Conservation (phyloP, 2,888 invertebrate species). For the Xestia ashworthii region DNA sequence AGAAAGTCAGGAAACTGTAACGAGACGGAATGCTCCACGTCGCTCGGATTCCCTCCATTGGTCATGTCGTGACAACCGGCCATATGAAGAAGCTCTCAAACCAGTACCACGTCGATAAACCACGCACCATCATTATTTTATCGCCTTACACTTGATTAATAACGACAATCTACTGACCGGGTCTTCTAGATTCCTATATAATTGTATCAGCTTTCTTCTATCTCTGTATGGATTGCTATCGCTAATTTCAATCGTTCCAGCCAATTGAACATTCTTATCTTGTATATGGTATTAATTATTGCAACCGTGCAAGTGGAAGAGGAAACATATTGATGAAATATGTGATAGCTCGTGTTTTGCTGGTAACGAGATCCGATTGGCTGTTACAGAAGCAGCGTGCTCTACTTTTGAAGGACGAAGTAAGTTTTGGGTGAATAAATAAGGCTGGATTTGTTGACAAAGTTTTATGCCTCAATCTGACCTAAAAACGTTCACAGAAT, state of each 20-base stretch:
- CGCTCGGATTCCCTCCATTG: conserved; percentile 66
- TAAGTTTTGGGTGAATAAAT: conserved; percentile 10
- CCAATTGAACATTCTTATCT: conserved; percentile 71
- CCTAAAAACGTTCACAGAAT: conserved; percentile 48
- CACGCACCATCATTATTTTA: conserved; percentile 70
- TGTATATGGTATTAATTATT: conserved; percentile 70
- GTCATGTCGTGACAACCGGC: conserved; percentile 68
- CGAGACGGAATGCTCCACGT: conserved; percentile 67
- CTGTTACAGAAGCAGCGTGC: conserved; percentile 22
- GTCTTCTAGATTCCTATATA: conserved; percentile 83
- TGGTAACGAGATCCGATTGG: conserved; percentile 42
- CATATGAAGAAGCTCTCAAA: conserved; percentile 56
- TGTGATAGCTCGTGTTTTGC: conserved; percentile 52
- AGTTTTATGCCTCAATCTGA: conserved; percentile 23
- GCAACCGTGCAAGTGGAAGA: conserved; percentile 65
- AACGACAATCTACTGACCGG: conserved; percentile 81
- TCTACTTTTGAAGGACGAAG: conserved; percentile 22
- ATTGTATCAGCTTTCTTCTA: conserved; percentile 83
- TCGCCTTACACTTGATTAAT: conserved; percentile 80
- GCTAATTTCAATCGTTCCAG: conserved; percentile 71
- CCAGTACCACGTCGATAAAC: conserved; percentile 47
- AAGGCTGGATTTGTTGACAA: background rate
- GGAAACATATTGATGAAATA: conserved; percentile 63
- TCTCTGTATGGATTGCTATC: conserved; percentile 75
- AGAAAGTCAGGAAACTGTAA: conserved; percentile 72